Percentiles rank a stretch among this genome's conserved stretches.
These are phyloP conservation scores for Gortyna flavago DNA, from an alignment of 2,888 invertebrate genomes.

Conservation along the genomic window DNA sequence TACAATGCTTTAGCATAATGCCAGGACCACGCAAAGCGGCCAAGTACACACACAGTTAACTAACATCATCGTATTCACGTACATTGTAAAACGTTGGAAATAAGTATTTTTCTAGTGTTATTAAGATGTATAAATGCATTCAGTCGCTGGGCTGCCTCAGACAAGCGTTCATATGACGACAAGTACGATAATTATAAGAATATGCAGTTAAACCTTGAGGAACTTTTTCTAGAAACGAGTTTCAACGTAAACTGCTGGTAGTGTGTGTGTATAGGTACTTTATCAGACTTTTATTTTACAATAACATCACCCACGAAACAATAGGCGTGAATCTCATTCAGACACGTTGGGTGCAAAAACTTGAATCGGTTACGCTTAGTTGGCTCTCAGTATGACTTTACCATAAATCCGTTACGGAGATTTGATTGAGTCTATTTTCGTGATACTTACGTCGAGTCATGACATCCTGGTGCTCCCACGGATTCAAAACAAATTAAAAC, in stretches of 20 bases:
- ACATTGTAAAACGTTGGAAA: conserved; percentile 8
- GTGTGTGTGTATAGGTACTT: conserved; percentile 53
- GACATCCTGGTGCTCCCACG: conserved; percentile 36
- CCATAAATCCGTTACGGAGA: conserved; percentile 33
- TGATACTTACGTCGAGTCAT: conserved; percentile 21
- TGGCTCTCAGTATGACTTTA: conserved; percentile 19
- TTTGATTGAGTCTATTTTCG: conserved; percentile 36
- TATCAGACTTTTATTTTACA: conserved; percentile 72
- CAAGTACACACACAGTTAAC: conserved; percentile 27
- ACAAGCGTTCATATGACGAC: conserved; percentile 37
- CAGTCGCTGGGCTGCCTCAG: conserved; percentile 26
- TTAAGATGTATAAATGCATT: conserved; percentile 54
- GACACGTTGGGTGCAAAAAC: conserved; percentile 50
- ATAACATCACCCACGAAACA: conserved; percentile 67
- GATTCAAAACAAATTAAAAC: conserved; percentile 40
- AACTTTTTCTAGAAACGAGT: conserved; percentile 69
- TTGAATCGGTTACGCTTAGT: conserved; percentile 25
- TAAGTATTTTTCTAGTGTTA: conserved; percentile 48
- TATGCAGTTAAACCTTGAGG: conserved; percentile 62
- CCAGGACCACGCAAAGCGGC: conserved; percentile 32
- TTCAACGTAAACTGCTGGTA: conserved; percentile 59
- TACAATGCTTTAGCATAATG: conserved; percentile 34
- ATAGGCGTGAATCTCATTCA: conserved; percentile 67
- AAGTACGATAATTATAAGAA: conserved; percentile 53
- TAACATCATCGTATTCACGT: conserved; percentile 14